Conservation (phyloP, 2,888 invertebrate genomes). For the Lordiphosa fenestrarum region DNA sequence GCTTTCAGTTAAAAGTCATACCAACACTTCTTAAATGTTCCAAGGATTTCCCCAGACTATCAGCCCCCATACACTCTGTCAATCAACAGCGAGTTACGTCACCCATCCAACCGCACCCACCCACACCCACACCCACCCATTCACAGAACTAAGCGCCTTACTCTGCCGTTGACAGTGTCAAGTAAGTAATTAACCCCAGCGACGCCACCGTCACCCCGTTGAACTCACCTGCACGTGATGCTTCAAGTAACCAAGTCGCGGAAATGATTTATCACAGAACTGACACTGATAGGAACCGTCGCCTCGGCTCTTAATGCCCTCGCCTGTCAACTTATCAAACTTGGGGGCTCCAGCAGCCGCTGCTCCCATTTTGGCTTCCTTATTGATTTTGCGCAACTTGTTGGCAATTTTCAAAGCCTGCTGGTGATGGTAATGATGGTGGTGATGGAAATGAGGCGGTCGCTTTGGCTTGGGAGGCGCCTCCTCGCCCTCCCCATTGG, state of each 20-base stretch:
- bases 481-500: slow-evolving; percentile 51
- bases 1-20: neutral
- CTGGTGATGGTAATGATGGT: slow-evolving; percentile 72
- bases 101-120: slow-evolving; percentile 4
- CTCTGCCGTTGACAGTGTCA: slow-evolving; percentile 18
- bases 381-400: slow-evolving; percentile 81
- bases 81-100: slow-evolving; percentile 22
- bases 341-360: slow-evolving; percentile 51
- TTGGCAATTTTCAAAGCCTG: slow-evolving; percentile 77
- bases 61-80: slow-evolving; percentile 14
- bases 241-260: slow-evolving; percentile 91
- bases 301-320: slow-evolving; percentile 78
- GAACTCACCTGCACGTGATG: slow-evolving; percentile 93
- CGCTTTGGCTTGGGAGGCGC: slow-evolving; percentile 40
- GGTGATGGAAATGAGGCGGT: slow-evolving; percentile 63
- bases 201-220: neutral
- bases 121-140: slow-evolving; percentile 6
- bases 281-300: slow-evolving; percentile 93
- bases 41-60: slow-evolving; percentile 1
- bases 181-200: slow-evolving; percentile 11
- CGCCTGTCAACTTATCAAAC: slow-evolving; percentile 80
- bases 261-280: slow-evolving; percentile 95
- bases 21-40: neutral
- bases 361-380: slow-evolving; percentile 50
- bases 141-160: slow-evolving; percentile 10